Conservation (phyloP, 2,113 vertebrate species). For the Aspidoscelis tigris region DNA sequence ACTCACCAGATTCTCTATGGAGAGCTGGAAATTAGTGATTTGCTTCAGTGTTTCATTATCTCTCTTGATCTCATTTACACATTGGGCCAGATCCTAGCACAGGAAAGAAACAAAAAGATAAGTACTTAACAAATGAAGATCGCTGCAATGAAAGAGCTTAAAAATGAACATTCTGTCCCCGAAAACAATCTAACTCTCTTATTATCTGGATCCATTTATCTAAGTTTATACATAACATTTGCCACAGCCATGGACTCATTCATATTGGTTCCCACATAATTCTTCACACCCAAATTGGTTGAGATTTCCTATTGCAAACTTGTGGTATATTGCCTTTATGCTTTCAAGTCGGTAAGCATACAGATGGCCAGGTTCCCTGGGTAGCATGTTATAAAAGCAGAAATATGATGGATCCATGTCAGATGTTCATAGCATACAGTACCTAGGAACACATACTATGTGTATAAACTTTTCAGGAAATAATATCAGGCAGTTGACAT, state of each 20-base stretch:
- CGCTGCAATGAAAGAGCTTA: not conserved
- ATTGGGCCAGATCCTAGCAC: slow-evolving; percentile 87
- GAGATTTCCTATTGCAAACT: too few species aligned
- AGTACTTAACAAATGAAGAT: not conserved
- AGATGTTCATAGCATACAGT: too few species aligned
- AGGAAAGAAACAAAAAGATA: not conserved
- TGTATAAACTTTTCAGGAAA: too few species aligned
- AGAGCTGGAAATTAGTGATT: slow-evolving; percentile 89
- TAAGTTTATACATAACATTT: not conserved
- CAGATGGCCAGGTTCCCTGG: not conserved
- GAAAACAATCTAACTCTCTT: not conserved
- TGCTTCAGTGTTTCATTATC: slow-evolving; percentile 91
- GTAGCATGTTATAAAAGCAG: too few species aligned
- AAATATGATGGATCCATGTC: too few species aligned
- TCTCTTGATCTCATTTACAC: slow-evolving; percentile 90
- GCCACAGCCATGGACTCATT: too few species aligned
- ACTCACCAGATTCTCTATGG: slow-evolving; percentile 86
- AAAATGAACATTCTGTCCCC: not conserved
- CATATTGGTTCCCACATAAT: too few species aligned
- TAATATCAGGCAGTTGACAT: too few species aligned
- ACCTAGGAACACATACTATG: too few species aligned
- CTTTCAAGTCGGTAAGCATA: not conserved
- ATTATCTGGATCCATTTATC: not conserved
- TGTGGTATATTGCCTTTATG: not conserved
- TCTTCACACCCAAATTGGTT: too few species aligned